Evolutionary conservation across 2,888 invertebrate genomes (phyloP).

Genomic region (Nomada fabriciana): DNA sequence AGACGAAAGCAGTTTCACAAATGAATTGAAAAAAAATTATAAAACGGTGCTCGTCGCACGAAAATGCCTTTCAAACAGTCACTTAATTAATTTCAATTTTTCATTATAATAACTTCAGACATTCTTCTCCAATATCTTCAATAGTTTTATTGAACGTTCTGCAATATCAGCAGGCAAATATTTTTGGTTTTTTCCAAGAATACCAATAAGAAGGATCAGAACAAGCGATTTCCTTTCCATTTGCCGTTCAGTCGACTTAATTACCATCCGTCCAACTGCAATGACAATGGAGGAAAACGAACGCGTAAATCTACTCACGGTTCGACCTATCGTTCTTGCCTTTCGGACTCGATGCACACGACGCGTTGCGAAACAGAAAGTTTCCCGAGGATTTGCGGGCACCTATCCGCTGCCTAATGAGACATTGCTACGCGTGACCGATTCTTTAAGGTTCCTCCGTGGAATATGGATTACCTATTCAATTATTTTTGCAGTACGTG

Average conservation of each 20-base stretch:
- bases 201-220: neutral
- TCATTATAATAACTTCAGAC: too few species aligned
- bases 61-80: too few species aligned
- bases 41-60: too few species aligned
- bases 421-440: conserved; percentile 63
- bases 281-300: conserved; percentile 28
- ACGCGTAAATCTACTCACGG: conserved; percentile 10
- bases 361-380: conserved; percentile 51
- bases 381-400: conserved; percentile 32
- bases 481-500: conserved; percentile 43
- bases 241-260: neutral
- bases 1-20: too few species aligned
- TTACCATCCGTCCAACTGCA: conserved; percentile 5
- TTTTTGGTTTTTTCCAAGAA: neutral
- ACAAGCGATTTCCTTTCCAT: neutral
- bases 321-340: conserved; percentile 6
- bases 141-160: too few species aligned
- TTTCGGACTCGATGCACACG: neutral
- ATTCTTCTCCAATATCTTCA: too few species aligned
- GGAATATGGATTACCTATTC: conserved; percentile 72
- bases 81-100: too few species aligned
- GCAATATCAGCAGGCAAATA: neutral
- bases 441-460: conserved; percentile 66
- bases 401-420: conserved; percentile 52
- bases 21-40: too few species aligned